These are phyloP conservation scores for Scopus umbretta DNA, from an alignment of 2,113 vertebrate genomes.

Conservation along the genomic window DNA sequence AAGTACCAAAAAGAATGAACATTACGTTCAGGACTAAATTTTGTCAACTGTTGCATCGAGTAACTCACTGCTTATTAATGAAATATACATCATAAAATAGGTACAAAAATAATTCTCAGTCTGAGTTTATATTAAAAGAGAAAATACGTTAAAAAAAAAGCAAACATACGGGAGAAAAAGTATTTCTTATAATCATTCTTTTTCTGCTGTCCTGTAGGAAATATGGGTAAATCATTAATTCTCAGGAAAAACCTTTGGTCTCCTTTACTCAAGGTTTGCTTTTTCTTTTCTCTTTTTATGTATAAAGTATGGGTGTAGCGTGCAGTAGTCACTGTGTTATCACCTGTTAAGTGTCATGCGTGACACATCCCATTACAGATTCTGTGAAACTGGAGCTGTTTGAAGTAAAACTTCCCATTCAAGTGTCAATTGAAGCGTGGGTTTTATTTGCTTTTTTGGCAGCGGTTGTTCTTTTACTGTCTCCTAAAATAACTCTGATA, in stretches of 20 bases:
- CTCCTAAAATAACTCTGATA: conserved; percentile 16
- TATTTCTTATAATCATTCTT: not conserved
- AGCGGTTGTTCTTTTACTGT: not conserved
- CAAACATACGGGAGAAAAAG: not conserved
- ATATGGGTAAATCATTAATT: not conserved
- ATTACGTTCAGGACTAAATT: not conserved
- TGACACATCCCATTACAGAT: conserved; percentile 1
- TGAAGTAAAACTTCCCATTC: conserved; percentile 36
- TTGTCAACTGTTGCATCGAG: conserved; percentile 12
- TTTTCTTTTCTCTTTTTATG: not conserved
- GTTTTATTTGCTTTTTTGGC: not conserved
- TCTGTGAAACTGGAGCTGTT: not conserved
- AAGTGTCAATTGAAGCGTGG: not conserved
- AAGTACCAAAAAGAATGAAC: not conserved
- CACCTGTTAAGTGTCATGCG: not conserved
- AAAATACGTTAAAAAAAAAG: not conserved
- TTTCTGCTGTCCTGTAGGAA: not conserved
- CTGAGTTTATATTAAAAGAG: conserved; percentile 1
- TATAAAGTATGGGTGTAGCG: not conserved
- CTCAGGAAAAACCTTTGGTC: not conserved
- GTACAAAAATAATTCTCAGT: not conserved
- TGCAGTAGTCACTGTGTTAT: not conserved
- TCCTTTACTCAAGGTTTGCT: not conserved
- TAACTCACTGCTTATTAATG: not conserved
- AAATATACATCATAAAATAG: not conserved